Percentiles rank a stretch among this genome's conserved stretches.
phyloP scores from a whole-genome alignment of 1,140 invertebrate species.

The Drosophila gunungcola region DNA sequence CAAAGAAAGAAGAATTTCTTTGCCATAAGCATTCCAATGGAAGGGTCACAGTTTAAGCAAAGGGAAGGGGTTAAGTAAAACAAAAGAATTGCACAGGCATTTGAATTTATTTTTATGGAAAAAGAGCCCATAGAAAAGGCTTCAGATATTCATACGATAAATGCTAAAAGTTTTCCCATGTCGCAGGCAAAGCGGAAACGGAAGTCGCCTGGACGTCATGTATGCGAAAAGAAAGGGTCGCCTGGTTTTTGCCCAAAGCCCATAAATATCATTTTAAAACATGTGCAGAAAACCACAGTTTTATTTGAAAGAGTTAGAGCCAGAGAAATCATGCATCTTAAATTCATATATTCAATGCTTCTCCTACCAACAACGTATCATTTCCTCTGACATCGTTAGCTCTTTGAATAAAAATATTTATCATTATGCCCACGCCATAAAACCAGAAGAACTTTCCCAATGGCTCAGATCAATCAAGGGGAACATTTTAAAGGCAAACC shows the following conservation, averaged over 20 bases:
- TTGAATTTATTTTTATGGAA: slow-evolving; percentile 62
- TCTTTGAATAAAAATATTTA: background rate
- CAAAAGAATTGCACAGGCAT: slow-evolving; percentile 49
- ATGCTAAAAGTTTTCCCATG: slow-evolving; percentile 80
- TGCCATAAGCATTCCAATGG: slow-evolving; percentile 24
- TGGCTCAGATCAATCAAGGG: slow-evolving; percentile 55
- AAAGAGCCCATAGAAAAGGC: slow-evolving; percentile 39
- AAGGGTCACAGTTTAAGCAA: slow-evolving; percentile 9
- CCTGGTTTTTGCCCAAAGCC: slow-evolving; percentile 42
- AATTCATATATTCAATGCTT: slow-evolving; percentile 1
- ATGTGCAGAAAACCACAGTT: slow-evolving; percentile 36
- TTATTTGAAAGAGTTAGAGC: slow-evolving; percentile 7
- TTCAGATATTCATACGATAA: slow-evolving; percentile 49
- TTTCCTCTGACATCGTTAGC: background rate
- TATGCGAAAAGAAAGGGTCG: slow-evolving; percentile 61
- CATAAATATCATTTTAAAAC: slow-evolving; percentile 66
- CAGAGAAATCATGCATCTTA: background rate
- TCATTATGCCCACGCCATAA: slow-evolving; percentile 5
- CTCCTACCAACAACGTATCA: background rate
- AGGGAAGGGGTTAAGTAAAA: slow-evolving; percentile 28
- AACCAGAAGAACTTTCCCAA: slow-evolving; percentile 4
- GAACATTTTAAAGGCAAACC: slow-evolving; percentile 12
- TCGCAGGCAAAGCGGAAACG: slow-evolving; percentile 62
- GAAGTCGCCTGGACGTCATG: slow-evolving; percentile 71
- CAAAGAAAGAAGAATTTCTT: slow-evolving; percentile 25